Evolutionary conservation across 1,140 invertebrate genomes (phyloP), one percentile per base, ranked within the genome.

Genomic region (Tetranychus urticae): DNA sequence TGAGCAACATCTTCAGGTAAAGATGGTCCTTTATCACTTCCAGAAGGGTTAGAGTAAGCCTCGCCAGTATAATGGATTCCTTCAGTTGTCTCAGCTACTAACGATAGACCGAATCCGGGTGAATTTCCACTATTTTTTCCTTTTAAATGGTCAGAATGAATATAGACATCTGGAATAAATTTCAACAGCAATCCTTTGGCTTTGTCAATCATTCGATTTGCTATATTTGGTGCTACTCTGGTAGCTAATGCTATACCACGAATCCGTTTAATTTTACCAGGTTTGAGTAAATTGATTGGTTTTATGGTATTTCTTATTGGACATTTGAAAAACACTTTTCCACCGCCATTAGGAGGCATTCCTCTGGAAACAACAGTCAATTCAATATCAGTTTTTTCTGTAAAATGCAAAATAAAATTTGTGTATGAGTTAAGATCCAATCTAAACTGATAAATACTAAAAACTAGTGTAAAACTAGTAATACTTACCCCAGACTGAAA

Each of bases 101-200:
- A 72, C 66, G 82, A 86, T 54, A 96, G 77, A n/a, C 91, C 90
- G 75, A 87, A 97, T 2, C 87, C 82, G 71, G 76, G 77, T 35
- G 77, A 80, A 65, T 86, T 87, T 63, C 92, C 91, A 55, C 85
- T 82, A 64, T 81, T 78, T 61, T 79, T 78, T 35, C 91, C 88
- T 71, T 84, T 83, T 68, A 82, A 80, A 71, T 90, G 87, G 76
- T 97, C 93, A 23, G 87, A 86, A 68, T 85, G 83, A 64, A 97
- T 88, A 69, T 92, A 97, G 60, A 98, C 82, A 75, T 99, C 93
- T 10, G 91, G 85, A 39, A 98, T 69, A 71, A 88, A 97, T 55
- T 92, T 85, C 2, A 92, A 76, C 67, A 97, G 79, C 7, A 87
- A 79, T 58, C 86, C 84, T 76, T 97, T 94, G 5, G 92, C 84